phyloP scores from a whole-genome alignment of 2,888 invertebrate species.

The Zhuqinia jingwanae region DNA sequence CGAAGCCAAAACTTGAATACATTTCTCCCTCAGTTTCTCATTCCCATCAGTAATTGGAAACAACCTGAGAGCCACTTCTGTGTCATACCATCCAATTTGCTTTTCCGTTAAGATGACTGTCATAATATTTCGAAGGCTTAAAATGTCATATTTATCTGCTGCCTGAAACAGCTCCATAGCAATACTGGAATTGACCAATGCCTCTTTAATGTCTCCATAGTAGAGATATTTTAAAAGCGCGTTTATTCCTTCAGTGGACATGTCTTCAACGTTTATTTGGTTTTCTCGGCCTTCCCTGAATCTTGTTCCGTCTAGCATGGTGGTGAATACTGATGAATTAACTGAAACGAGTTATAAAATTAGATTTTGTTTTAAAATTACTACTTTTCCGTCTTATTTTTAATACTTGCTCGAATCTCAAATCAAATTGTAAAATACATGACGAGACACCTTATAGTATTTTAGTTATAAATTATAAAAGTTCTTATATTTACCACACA shows the following conservation, averaged over 20 bases:
- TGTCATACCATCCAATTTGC: background rate
- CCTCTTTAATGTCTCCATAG: background rate
- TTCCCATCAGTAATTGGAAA: background rate
- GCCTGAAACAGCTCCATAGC: background rate
- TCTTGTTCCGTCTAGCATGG: background rate
- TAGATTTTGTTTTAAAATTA: background rate
- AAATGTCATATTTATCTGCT: background rate
- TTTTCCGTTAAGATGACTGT: background rate
- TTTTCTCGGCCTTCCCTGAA: background rate
- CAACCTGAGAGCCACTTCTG: background rate
- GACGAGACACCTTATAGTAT: too few relatives aligned
- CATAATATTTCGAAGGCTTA: background rate
- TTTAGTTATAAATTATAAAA: too few relatives aligned
- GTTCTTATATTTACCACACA: conserved; percentile 8
- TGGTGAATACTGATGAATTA: background rate
- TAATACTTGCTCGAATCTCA: too few relatives aligned
- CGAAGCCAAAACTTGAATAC: background rate
- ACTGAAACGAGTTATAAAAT: background rate
- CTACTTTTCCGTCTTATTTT: background rate
- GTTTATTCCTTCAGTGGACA: background rate
- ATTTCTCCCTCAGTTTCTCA: background rate
- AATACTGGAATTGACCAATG: background rate
- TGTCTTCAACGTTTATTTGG: background rate
- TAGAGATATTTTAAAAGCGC: background rate
- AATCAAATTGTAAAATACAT: too few relatives aligned